A percentile compares a stretch with the other conserved stretches of the same genome.
Conservation (phyloP, 2,888 invertebrate genomes). For the Blera fallax region DNA sequence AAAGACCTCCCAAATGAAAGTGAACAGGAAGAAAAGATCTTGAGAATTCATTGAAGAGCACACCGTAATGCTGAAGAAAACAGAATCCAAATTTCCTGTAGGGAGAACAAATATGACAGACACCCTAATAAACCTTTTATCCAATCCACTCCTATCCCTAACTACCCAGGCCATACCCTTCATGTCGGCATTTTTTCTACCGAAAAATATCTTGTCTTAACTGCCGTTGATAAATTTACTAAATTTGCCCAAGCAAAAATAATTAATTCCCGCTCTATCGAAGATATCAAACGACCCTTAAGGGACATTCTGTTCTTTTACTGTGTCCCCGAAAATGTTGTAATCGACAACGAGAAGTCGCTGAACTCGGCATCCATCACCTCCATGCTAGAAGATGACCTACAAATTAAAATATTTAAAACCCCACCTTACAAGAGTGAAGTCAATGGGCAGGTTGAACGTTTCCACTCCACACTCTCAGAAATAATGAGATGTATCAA, state of each 20-base stretch:
- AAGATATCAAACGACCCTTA: conserved; percentile 49
- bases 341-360: conserved; percentile 61
- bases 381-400: conserved; percentile 49
- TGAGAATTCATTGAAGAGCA: conserved; percentile 3
- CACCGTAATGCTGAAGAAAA: conserved; percentile 52
- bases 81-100: conserved; percentile 34
- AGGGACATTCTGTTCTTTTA: conserved; percentile 54
- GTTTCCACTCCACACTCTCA: conserved; percentile 59
- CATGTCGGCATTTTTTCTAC: conserved; percentile 55
- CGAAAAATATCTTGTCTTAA: conserved; percentile 32
- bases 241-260: conserved; percentile 40
- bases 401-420: neutral
- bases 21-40: conserved; percentile 37
- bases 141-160: conserved; percentile 28
- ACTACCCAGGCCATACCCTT: conserved; percentile 40
- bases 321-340: conserved; percentile 58
- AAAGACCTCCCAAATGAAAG: conserved; percentile 23
- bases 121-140: neutral
- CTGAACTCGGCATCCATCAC: conserved; percentile 42
- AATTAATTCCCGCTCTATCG: conserved; percentile 31
- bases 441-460: conserved; percentile 53
- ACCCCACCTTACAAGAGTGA: conserved; percentile 25
- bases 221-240: conserved; percentile 51
- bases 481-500: conserved; percentile 64
- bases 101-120: conserved; percentile 36